phyloP scores from a whole-genome alignment of 2,113 vertebrate genomes.

The Prolemur simus region DNA sequence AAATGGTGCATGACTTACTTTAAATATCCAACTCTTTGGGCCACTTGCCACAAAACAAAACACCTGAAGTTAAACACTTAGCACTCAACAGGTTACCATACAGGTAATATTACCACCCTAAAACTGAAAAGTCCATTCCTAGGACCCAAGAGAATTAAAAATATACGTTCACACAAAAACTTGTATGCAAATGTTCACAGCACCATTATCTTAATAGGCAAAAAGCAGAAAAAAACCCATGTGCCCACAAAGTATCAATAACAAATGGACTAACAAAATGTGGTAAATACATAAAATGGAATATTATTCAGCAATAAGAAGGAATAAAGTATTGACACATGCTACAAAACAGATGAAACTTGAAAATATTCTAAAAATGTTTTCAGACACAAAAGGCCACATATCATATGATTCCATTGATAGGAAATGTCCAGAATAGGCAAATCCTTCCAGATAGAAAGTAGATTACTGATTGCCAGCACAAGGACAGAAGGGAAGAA shows the following conservation, averaged over 20 bases:
- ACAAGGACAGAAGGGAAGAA: neutral
- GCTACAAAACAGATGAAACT: neutral
- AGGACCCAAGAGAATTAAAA: neutral
- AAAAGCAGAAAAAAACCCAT: neutral
- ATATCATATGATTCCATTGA: neutral
- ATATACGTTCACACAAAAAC: neutral
- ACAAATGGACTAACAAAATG: neutral
- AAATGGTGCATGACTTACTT: neutral
- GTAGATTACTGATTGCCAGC: neutral
- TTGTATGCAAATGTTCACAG: neutral
- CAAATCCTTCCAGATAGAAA: neutral
- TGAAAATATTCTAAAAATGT: neutral
- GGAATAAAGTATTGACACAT: neutral
- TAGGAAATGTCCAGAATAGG: neutral
- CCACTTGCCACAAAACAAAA: conserved; percentile 36
- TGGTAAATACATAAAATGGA: neutral
- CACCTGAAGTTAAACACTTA: neutral
- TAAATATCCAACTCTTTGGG: neutral
- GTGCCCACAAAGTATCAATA: neutral
- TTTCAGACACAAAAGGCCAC: neutral
- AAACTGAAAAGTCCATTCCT: neutral
- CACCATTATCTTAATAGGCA: neutral
- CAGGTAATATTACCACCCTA: neutral
- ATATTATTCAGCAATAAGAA: conserved; percentile 29
- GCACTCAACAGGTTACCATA: neutral